A percentile compares a stretch with the other conserved stretches of the same genome.
Conservation (phyloP, 2,888 invertebrate species). For the Heliconius hortense region DNA sequence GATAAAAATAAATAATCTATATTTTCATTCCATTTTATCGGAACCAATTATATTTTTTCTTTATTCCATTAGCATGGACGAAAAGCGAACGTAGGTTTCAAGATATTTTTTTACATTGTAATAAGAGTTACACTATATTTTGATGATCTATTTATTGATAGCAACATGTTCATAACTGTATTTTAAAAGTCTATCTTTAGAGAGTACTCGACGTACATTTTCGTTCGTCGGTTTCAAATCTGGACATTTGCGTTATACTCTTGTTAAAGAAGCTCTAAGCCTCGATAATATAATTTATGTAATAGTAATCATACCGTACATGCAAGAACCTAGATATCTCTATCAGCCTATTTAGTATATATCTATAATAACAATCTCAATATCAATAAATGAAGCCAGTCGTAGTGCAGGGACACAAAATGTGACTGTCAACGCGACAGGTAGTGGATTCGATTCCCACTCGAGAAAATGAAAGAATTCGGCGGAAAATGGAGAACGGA, state of each 20-base stretch:
- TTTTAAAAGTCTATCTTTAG: neutral
- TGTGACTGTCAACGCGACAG: no score
- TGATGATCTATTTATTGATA: neutral
- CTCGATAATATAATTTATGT: neutral
- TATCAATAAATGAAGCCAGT: neutral
- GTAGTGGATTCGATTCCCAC: no score
- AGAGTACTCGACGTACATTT: neutral
- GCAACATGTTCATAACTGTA: neutral
- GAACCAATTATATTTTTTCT: neutral
- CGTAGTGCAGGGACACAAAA: no score
- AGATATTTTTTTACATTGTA: neutral
- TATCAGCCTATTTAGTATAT: neutral
- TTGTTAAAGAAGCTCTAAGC: neutral
- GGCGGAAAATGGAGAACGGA: neutral
- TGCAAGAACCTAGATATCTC: no score
- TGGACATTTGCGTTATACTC: neutral
- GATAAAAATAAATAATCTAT: conserved; percentile 9
- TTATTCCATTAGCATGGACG: neutral
- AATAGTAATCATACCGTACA: neutral
- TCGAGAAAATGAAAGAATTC: no score
- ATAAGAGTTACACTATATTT: neutral
- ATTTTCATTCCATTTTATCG: neutral
- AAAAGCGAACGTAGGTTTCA: neutral
- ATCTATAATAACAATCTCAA: neutral
- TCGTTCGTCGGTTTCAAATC: neutral